phyloP scores from a whole-genome alignment of 2,888 invertebrate species.

The Caenorhabditis virilis region DNA sequence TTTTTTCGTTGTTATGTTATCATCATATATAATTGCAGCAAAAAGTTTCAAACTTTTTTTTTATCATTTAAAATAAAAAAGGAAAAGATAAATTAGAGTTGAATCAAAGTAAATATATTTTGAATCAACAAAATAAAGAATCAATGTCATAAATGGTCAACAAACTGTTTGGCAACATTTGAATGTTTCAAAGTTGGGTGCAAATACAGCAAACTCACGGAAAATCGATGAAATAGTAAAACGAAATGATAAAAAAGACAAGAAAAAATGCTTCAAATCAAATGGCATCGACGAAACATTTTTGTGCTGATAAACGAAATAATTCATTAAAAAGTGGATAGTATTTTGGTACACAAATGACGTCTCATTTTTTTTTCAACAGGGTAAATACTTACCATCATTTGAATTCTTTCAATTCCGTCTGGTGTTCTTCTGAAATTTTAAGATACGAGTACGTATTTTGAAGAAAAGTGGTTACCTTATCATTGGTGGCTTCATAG shows the following conservation, averaged over 20 bases:
- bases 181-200: too few species aligned
- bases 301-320: background rate
- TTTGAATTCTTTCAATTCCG: constrained; percentile 11
- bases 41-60: too few species aligned
- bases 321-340: constrained; percentile 1
- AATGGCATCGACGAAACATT: background rate
- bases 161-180: too few species aligned
- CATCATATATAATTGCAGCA: too few species aligned
- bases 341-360: constrained; percentile 1
- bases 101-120: background rate
- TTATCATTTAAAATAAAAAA: background rate
- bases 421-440: constrained; percentile 32
- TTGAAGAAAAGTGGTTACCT: constrained; percentile 7
- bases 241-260: background rate
- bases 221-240: background rate
- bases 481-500: constrained; percentile 19
- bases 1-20: too few species aligned
- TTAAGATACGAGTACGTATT: background rate
- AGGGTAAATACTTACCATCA: constrained; percentile 20
- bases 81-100: background rate
- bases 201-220: too few species aligned
- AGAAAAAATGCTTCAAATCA: background rate
- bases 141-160: background rate
- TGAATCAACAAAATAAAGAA: background rate
- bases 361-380: background rate